Conservation (phyloP, 92 coral and sea anemone species). For the Bergia puertoricense region DNA sequence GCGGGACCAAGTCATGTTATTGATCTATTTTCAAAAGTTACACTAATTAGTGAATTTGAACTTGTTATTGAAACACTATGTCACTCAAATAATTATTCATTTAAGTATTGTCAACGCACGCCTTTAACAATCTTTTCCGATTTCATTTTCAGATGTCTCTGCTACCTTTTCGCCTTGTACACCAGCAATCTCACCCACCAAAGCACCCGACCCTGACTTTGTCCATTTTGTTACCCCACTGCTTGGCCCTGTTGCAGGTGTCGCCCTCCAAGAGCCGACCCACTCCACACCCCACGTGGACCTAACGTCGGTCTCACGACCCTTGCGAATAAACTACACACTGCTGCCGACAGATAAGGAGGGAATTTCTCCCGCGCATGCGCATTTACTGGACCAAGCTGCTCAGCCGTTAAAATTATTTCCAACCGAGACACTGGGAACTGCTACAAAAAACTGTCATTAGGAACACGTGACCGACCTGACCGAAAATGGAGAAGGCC, state of each 20-base stretch:
- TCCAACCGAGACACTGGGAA: conserved; percentile 33
- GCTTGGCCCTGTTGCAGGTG: conserved; percentile 30
- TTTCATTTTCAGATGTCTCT: conserved; percentile 4
- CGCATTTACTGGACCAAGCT: background rate
- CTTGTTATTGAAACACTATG: too few species aligned
- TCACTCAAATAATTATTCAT: too few species aligned
- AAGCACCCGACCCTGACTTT: conserved; percentile 38
- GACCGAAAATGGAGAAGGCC: background rate
- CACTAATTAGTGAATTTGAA: too few species aligned
- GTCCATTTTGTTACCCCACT: conserved; percentile 22
- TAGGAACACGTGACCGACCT: conserved; percentile 1
- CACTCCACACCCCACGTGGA: conserved; percentile 12
- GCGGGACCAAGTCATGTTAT: too few species aligned
- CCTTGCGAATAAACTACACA: conserved; percentile 25
- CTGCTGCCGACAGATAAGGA: conserved; percentile 34
- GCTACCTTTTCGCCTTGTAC: conserved; percentile 34
- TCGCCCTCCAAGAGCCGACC: background rate
- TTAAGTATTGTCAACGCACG: background rate
- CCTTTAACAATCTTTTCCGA: background rate
- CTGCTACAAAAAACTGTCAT: conserved; percentile 24
- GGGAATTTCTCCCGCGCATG: conserved; percentile 43
- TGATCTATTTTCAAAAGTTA: too few species aligned
- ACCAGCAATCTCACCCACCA: conserved; percentile 36
- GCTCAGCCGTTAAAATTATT: conserved; percentile 9
- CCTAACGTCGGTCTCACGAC: background rate